These are phyloP conservation scores for Catocala sponsa DNA, from an alignment of 2,888 invertebrate species.

Conservation along the genomic window DNA sequence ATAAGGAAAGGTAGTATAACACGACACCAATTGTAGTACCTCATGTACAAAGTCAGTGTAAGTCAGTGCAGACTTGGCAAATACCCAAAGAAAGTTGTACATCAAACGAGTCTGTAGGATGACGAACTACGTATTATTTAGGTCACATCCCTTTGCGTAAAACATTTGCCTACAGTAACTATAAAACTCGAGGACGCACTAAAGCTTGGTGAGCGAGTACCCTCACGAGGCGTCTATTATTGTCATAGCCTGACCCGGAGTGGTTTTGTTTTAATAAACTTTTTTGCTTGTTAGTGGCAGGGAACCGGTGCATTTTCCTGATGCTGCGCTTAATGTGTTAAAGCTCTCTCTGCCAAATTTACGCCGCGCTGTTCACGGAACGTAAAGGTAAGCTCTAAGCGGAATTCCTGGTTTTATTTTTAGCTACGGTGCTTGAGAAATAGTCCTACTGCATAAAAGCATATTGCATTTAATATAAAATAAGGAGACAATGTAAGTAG, in stretches of 20 bases:
- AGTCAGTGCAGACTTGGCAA: conserved; percentile 18
- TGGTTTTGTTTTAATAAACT: conserved; percentile 51
- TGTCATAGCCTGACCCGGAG: conserved; percentile 25
- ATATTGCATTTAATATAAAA: no score
- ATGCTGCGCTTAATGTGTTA: conserved; percentile 57
- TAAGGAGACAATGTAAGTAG: no score
- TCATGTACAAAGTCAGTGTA: conserved; percentile 2
- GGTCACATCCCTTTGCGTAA: conserved; percentile 35
- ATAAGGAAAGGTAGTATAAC: no score
- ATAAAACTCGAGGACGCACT: conserved; percentile 14
- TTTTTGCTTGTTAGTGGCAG: conserved; percentile 45
- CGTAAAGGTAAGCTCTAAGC: conserved; percentile 4
- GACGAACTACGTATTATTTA: conserved; percentile 26
- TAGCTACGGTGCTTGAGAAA: neutral
- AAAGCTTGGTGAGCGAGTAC: conserved; percentile 26
- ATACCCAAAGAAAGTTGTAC: conserved; percentile 23
- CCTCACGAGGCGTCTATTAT: conserved; percentile 32
- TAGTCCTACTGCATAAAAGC: neutral
- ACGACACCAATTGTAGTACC: neutral
- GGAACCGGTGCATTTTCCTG: conserved; percentile 51
- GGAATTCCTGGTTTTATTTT: neutral
- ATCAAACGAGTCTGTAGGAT: conserved; percentile 23
- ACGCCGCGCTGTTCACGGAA: conserved; percentile 31
- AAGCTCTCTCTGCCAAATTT: conserved; percentile 49
- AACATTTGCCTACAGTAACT: conserved; percentile 33